Evolutionary conservation across 1,140 invertebrate genomes (phyloP).

Genomic region (Eupristina koningsbergeri): DNA sequence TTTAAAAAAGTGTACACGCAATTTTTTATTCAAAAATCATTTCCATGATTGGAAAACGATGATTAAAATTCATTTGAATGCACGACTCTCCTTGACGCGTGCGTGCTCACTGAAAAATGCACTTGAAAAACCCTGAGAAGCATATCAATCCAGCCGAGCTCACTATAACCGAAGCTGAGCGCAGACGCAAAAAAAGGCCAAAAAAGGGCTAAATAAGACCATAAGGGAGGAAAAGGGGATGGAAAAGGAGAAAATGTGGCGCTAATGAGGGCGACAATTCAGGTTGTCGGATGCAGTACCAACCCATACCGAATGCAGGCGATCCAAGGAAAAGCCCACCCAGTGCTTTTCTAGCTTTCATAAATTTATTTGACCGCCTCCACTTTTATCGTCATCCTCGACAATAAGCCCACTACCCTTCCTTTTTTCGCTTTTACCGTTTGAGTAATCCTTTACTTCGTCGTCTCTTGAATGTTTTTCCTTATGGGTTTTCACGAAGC

Average conservation of each 20-base stretch:
- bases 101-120: slow-evolving; percentile 61
- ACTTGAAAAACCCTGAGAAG: slow-evolving; percentile 58
- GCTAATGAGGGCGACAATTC: slow-evolving; percentile 67
- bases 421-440: background rate
- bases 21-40: slow-evolving; percentile 54
- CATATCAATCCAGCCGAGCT: slow-evolving; percentile 61
- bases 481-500: background rate
- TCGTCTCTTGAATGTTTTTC: background rate
- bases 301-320: slow-evolving; percentile 62
- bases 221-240: slow-evolving; percentile 49
- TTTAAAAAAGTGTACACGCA: background rate
- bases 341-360: slow-evolving; percentile 57
- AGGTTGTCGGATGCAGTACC: slow-evolving; percentile 61
- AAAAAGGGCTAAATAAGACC: slow-evolving; percentile 50
- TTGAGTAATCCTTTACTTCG: background rate
- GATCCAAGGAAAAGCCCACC: too few species aligned
- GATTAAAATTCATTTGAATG: slow-evolving; percentile 65
- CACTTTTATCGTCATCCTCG: slow-evolving; percentile 57
- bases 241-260: slow-evolving; percentile 61
- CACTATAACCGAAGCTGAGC: background rate
- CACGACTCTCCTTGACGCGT: slow-evolving; percentile 49
- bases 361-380: slow-evolving; percentile 65
- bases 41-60: slow-evolving; percentile 51
- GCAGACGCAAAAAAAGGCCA: slow-evolving; percentile 37
- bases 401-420: slow-evolving; percentile 55